Conservation (phyloP, 2,113 vertebrate species). For the Zosterops hypoxanthus region DNA sequence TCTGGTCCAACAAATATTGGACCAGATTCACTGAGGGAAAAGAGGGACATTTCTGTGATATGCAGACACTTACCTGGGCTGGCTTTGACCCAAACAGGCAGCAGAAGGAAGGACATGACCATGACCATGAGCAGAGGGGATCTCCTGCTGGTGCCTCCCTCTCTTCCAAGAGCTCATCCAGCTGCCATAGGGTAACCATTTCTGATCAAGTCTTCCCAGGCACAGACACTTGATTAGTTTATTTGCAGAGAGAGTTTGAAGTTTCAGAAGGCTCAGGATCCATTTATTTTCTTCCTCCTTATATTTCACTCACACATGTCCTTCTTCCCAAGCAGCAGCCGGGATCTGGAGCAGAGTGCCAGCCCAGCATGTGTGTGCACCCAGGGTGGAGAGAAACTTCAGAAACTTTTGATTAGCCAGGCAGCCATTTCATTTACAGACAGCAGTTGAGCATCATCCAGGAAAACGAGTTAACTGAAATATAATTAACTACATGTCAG, state of each 20-base stretch:
- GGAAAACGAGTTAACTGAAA: slow-evolving; percentile 44
- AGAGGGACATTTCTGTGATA: neutral
- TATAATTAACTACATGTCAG: slow-evolving; percentile 48
- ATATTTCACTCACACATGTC: neutral
- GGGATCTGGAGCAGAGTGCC: neutral
- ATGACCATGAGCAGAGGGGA: fast-evolving
- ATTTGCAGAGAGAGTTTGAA: neutral
- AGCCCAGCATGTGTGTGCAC: neutral
- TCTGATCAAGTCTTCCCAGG: neutral
- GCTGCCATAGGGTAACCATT: neutral
- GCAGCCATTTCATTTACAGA: slow-evolving; percentile 33
- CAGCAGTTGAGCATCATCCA: slow-evolving; percentile 25
- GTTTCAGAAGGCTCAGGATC: neutral
- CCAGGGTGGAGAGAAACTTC: neutral
- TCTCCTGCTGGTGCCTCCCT: neutral
- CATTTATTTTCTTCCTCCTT: neutral
- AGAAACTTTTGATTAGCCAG: slow-evolving; percentile 40
- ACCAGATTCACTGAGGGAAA: neutral
- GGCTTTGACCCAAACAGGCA: neutral
- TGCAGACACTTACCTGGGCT: neutral
- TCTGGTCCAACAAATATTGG: neutral
- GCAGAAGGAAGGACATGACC: neutral
- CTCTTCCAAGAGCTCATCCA: neutral
- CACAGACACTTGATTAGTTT: neutral
- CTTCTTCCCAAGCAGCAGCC: neutral